Base-by-base conservation (phyloP, 2,888 invertebrate genomes). In the Acrocera orbiculus region DNA sequence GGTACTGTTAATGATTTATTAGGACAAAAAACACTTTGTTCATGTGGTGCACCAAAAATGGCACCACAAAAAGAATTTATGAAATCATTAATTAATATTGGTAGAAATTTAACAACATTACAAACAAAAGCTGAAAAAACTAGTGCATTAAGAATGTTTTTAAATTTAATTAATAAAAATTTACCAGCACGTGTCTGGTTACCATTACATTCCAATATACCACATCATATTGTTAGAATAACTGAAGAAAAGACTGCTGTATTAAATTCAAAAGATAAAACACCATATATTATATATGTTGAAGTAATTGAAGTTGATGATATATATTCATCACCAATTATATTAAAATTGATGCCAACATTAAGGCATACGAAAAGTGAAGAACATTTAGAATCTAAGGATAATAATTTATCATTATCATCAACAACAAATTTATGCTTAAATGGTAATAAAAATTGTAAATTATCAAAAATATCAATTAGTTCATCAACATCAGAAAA, bases 141-240 rank as follows among this genome's bases (percentile, higher is more conserved):
- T 42, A 86, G 86, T 41, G 74, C 86, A 45, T 66, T 98, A 44
- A 75, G 92, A 42, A 90, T 93, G 36, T 95, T 95, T 59, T 68
- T 98, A 46, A 86, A 85, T 44, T 70, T 86, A 46, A 67, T 98
- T 38, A 98, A 98, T 64, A 71, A 95, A 45, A 96, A 98, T 66
- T 69, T 99, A 40, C 98, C 98, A 10, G 95, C 96, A 9, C 67
- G 93, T 38, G 96, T 98, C 40, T 98, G 96, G 95, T 68, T 99
- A 47, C 98, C 98, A 10, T 68, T 96, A 29, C 80, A 89, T 58
- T 78, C 78, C 45, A 50, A 53, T 33, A 65, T 68, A 47, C 78
- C 86, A 32, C 96, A 98, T 64, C 82, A 90, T 54, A 81, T 99
- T 47, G 80, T 98, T 30, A 70, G 96, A 60, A 90, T 99, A 63